Percentiles rank a stretch among this genome's conserved stretches.
Conservation (phyloP, 2,113 vertebrate genomes). For the Dendropsophus ebraccatus region DNA sequence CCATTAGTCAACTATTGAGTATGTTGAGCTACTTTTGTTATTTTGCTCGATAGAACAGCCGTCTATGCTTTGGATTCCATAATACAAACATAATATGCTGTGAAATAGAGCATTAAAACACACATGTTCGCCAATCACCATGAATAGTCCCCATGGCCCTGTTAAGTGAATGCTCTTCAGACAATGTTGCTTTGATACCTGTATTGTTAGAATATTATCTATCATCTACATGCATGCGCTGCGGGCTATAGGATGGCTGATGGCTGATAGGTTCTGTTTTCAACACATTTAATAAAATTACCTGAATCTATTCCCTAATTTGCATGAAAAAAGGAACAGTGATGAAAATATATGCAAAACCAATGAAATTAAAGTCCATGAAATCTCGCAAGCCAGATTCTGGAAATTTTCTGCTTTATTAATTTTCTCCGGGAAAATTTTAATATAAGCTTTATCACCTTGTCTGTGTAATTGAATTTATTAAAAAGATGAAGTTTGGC, state of each 20-base stretch:
- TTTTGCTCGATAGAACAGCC: too few species aligned
- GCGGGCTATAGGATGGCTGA: not conserved
- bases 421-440: not conserved
- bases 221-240: not conserved
- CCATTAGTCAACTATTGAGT: too few species aligned
- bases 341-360: not conserved
- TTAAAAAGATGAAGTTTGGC: not conserved
- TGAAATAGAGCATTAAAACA: too few species aligned
- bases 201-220: not conserved
- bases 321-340: not conserved
- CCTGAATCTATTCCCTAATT: not conserved
- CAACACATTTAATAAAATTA: not conserved
- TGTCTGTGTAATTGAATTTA: conserved; percentile 20
- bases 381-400: not conserved
- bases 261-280: not conserved
- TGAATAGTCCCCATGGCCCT: not conserved
- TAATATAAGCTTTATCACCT: not conserved
- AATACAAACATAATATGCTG: too few species aligned
- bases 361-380: not conserved
- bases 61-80: too few species aligned
- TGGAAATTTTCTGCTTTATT: not conserved
- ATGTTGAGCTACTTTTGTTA: too few species aligned
- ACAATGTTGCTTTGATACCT: not conserved
- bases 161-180: not conserved
- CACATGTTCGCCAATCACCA: too few species aligned